These are phyloP conservation scores for Caenorhabditis sp. DNA, from an alignment of 2,888 invertebrate species.

Conservation along the genomic window DNA sequence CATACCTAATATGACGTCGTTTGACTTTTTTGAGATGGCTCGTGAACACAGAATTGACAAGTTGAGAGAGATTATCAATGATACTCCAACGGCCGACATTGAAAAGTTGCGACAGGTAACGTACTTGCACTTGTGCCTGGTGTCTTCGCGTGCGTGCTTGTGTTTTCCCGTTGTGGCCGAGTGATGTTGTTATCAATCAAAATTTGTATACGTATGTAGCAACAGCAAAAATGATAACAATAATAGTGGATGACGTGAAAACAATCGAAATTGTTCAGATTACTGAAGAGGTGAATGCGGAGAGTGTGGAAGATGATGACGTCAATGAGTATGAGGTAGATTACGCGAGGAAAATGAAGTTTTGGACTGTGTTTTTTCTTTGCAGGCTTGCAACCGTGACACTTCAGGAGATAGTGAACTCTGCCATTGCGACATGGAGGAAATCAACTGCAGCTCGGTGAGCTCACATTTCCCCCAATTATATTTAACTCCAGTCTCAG, in stretches of 20 bases:
- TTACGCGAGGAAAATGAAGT: no score
- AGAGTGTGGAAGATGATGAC: not conserved
- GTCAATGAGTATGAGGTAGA: conserved; percentile 15
- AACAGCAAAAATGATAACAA: not conserved
- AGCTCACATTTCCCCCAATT: no score
- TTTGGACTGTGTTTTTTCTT: no score
- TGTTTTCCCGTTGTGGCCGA: no score
- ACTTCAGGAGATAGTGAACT: conserved; percentile 23
- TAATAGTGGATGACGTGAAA: not conserved
- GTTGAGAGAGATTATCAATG: conserved; percentile 29
- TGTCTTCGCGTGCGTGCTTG: no score
- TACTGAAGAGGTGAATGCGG: conserved; percentile 14
- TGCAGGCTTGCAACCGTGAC: conserved; percentile 32
- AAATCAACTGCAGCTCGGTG: conserved; percentile 51
- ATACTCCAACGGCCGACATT: conserved; percentile 6
- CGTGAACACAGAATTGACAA: conserved; percentile 29
- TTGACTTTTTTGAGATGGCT: conserved; percentile 18
- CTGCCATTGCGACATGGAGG: conserved; percentile 52
- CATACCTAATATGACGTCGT: conserved; percentile 33
- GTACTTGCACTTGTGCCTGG: not conserved
- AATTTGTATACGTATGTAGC: no score
- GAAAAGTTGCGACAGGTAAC: conserved; percentile 28
- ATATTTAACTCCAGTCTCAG: not conserved
- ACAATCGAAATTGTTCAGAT: conserved; percentile 14
- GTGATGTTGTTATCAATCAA: not conserved